phyloP scores from a whole-genome alignment of 1,140 invertebrate genomes.

The Drosophila asahinai region DNA sequence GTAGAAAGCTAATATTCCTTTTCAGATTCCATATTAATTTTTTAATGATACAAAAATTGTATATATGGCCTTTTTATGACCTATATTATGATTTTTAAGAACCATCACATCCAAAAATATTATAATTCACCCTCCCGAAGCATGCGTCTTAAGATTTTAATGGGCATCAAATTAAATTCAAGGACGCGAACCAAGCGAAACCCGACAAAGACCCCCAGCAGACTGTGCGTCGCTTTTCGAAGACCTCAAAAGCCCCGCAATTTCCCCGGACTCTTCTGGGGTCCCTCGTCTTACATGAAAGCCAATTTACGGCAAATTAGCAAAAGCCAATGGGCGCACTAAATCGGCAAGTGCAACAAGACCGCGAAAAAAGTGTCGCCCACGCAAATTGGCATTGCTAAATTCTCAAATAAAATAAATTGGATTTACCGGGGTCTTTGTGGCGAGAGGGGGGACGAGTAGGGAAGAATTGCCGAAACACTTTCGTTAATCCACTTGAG shows the following conservation, averaged over 20 bases:
- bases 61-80: not conserved
- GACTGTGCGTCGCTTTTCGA: slow-evolving; percentile 56
- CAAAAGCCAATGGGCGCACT: slow-evolving; percentile 72
- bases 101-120: not conserved
- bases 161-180: slow-evolving; percentile 74
- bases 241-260: slow-evolving; percentile 6
- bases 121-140: not conserved
- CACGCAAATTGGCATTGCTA: slow-evolving; percentile 49
- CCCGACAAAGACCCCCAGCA: slow-evolving; percentile 78
- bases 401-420: slow-evolving; percentile 75
- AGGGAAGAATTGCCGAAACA: slow-evolving; percentile 43
- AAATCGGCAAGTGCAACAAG: slow-evolving; percentile 56
- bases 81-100: not conserved
- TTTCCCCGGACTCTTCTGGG: not conserved
- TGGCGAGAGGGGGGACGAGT: not conserved
- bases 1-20: not conserved
- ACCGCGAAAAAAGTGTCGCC: slow-evolving; percentile 30
- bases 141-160: slow-evolving; percentile 25
- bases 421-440: slow-evolving; percentile 53
- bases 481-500: slow-evolving; percentile 78
- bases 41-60: slow-evolving; percentile 1
- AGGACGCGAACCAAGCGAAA: slow-evolving; percentile 71
- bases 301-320: slow-evolving; percentile 76
- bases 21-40: not conserved
- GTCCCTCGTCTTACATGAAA: slow-evolving; percentile 57